phyloP scores from a whole-genome alignment of 1,140 invertebrate genomes.

The Drusus annulatus region DNA sequence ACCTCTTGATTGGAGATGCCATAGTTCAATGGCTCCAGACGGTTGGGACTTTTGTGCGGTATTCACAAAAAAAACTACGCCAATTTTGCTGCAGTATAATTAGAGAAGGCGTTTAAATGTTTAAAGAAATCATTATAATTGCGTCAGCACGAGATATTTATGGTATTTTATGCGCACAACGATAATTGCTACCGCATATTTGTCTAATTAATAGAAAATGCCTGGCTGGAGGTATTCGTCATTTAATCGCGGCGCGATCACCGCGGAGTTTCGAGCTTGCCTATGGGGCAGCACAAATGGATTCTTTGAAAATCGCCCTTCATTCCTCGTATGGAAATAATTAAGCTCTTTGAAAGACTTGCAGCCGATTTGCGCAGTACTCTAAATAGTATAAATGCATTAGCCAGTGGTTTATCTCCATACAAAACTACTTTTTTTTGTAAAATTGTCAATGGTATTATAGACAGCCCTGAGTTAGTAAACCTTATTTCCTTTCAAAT shows the following conservation, averaged over 20 bases:
- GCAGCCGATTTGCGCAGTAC: neutral
- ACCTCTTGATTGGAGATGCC: no score
- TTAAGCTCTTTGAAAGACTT: conserved; percentile 26
- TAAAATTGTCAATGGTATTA: no score
- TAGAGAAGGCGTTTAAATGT: neutral
- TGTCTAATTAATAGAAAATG: conserved; percentile 38
- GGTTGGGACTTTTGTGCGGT: no score
- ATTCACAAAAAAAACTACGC: no score
- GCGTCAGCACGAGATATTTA: neutral
- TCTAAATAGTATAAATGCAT: no score
- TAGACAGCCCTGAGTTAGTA: no score
- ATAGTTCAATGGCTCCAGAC: no score
- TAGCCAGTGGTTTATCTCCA: no score
- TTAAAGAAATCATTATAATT: neutral
- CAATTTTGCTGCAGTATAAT: no score
- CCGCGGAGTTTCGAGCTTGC: neutral
- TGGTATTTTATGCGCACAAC: neutral
- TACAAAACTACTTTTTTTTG: no score
- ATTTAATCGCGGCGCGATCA: conserved; percentile 31
- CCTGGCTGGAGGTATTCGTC: neutral
- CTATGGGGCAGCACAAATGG: conserved; percentile 1
- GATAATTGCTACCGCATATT: conserved; percentile 14
- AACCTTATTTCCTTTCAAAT: no score
- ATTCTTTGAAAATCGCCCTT: conserved; percentile 24
- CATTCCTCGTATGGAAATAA: conserved; percentile 23